These are phyloP conservation scores for Cyanoderma ruficeps DNA, from an alignment of 2,113 vertebrate genomes.

Conservation along the genomic window DNA sequence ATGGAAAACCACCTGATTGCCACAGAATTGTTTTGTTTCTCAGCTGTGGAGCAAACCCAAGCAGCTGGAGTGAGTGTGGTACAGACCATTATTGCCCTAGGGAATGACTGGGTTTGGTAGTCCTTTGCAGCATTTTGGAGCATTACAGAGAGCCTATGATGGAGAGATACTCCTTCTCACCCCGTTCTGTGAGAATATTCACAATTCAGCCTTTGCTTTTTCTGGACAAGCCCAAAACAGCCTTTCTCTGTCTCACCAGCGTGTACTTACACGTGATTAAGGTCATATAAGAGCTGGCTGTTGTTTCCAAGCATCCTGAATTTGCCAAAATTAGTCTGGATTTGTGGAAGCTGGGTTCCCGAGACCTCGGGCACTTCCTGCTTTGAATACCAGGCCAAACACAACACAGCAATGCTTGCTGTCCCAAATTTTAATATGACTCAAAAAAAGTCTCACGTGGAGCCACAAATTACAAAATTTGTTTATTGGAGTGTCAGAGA, in stretches of 20 bases:
- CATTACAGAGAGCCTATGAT: neutral
- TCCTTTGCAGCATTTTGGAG: neutral
- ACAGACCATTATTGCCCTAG: neutral
- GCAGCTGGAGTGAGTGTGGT: neutral
- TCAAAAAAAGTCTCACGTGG: neutral
- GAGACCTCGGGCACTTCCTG: conserved; percentile 1
- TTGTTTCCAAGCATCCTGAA: neutral
- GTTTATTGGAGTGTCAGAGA: neutral
- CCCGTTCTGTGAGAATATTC: neutral
- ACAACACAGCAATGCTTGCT: neutral
- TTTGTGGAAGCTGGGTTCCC: conserved; percentile 22
- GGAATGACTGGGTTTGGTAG: neutral
- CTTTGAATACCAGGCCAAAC: neutral
- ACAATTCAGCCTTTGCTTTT: neutral
- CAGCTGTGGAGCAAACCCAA: neutral
- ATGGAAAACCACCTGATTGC: neutral
- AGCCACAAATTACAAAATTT: neutral
- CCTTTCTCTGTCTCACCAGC: neutral
- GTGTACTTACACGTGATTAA: neutral
- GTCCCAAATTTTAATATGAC: neutral
- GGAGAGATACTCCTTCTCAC: neutral
- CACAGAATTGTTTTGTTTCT: neutral
- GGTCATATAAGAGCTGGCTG: neutral
- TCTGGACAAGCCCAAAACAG: neutral
- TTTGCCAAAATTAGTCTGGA: conserved; percentile 47